phyloP scores from a whole-genome alignment of 2,888 invertebrate genomes.

The Gibbula magus region DNA sequence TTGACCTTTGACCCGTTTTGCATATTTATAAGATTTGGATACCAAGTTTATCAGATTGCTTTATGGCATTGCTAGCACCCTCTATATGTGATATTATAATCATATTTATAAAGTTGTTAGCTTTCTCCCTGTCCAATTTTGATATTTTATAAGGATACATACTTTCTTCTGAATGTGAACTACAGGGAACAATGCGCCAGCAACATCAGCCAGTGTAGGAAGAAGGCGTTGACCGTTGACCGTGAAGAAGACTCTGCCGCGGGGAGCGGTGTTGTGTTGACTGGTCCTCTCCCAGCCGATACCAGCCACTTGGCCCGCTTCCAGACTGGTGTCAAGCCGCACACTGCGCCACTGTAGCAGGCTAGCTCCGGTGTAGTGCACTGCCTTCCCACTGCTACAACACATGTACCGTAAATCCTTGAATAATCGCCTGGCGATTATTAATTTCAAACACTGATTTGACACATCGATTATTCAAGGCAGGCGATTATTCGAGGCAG shows the following conservation, averaged over 20 bases:
- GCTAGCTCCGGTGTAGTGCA: conserved; percentile 75
- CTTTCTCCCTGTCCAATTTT: too few relatives aligned
- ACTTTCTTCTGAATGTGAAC: conserved; percentile 75
- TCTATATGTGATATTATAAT: too few relatives aligned
- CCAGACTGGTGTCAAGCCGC: conserved; percentile 70
- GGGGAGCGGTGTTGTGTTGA: conserved; percentile 52
- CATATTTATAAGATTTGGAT: too few relatives aligned
- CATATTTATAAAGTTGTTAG: too few relatives aligned
- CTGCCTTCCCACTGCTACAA: conserved; percentile 73
- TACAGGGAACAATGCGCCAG: conserved; percentile 73
- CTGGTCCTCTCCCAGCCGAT: conserved; percentile 73
- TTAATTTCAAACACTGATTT: neutral
- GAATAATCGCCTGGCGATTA: too few relatives aligned
- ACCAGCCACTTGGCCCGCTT: conserved; percentile 72
- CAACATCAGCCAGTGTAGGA: conserved; percentile 72
- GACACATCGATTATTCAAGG: too few relatives aligned
- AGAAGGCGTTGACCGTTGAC: conserved; percentile 70
- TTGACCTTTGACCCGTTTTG: too few relatives aligned
- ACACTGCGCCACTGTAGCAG: conserved; percentile 74
- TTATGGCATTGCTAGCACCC: too few relatives aligned
- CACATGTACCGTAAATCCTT: too few relatives aligned
- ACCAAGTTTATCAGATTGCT: too few relatives aligned
- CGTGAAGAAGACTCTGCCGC: conserved; percentile 74
- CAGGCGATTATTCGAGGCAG: too few relatives aligned
- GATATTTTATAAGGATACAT: neutral